These are phyloP conservation scores for Brachionus plicatilis DNA, from an alignment of 1,140 invertebrate species.

Conservation along the genomic window DNA sequence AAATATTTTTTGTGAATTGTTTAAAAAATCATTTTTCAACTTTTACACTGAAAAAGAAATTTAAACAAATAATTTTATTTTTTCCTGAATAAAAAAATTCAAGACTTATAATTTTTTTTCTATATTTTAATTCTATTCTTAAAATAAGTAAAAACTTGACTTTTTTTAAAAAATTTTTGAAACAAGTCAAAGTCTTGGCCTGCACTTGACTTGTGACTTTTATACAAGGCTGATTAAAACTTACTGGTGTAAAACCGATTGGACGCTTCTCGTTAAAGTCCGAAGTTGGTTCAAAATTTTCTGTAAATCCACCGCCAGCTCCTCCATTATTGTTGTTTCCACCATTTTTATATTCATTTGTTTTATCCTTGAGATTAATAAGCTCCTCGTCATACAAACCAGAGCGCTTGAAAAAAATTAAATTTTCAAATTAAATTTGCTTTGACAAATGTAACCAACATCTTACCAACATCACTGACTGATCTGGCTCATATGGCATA, in stretches of 20 bases:
- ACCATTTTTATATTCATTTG: conserved; percentile 46
- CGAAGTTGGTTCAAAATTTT: not conserved
- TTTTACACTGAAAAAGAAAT: too few species aligned
- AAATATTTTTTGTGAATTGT: too few species aligned
- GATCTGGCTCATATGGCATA: conserved; percentile 84
- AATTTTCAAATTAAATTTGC: not conserved
- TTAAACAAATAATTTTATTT: too few species aligned
- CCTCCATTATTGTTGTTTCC: conserved; percentile 67
- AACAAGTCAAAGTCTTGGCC: too few species aligned
- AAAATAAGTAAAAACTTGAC: too few species aligned
- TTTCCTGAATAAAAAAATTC: too few species aligned
- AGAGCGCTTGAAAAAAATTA: conserved; percentile 41
- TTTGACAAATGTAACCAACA: conserved; percentile 27
- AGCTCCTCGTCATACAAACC: conserved; percentile 42
- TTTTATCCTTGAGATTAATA: conserved; percentile 38
- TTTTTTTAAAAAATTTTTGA: too few species aligned
- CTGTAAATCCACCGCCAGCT: conserved; percentile 60
- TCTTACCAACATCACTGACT: conserved; percentile 53
- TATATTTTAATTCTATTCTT: too few species aligned
- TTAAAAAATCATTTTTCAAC: too few species aligned
- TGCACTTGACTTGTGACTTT: too few species aligned
- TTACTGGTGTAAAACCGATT: conserved; percentile 7
- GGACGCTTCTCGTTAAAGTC: not conserved
- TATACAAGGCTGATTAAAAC: too few species aligned
- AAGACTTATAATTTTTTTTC: too few species aligned